Evolutionary conservation across 2,797 vertebrate species (phyloP).

Genomic region (Vespertilio murinus): DNA sequence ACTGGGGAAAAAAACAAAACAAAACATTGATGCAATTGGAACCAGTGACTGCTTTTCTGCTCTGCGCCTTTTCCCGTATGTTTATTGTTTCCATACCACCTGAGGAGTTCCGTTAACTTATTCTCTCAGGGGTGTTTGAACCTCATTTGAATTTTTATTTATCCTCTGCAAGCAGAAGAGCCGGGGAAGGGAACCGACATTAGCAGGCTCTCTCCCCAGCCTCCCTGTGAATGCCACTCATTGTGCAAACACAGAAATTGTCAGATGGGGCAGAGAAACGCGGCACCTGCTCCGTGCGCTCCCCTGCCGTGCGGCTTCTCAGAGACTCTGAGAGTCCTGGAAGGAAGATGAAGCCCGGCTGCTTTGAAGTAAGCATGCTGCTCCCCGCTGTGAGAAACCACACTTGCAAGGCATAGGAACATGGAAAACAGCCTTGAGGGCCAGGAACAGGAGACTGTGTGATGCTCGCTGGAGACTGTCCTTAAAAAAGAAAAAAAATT

Average conservation of each 20-base stretch:
- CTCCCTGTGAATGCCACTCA: constrained; percentile 30
- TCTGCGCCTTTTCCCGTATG: background rate
- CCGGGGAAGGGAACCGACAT: background rate
- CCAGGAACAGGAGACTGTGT: constrained; percentile 52
- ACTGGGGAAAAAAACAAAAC: background rate
- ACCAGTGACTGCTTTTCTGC: background rate
- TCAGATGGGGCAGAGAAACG: constrained; percentile 53
- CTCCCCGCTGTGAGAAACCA: constrained; percentile 61
- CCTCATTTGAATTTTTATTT: constrained; percentile 39
- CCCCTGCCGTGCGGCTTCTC: constrained; percentile 19
- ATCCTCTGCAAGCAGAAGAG: constrained; percentile 16
- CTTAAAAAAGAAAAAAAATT: constrained; percentile 5
- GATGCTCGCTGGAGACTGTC: constrained; percentile 1
- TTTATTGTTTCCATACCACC: background rate
- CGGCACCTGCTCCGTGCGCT: background rate
- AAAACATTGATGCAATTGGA: background rate
- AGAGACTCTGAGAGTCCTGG: constrained; percentile 28
- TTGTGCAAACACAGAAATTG: constrained; percentile 65
- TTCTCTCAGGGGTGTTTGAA: constrained; percentile 10
- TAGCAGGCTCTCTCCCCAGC: constrained; percentile 4
- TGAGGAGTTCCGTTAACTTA: background rate
- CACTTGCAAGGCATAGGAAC: constrained; percentile 10
- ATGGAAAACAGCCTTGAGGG: constrained; percentile 37
- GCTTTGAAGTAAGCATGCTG: constrained; percentile 23
- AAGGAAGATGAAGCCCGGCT: constrained; percentile 55